These are phyloP conservation scores for Heliothis subflexa DNA, from an alignment of 1,140 invertebrate species.

Conservation along the genomic window DNA sequence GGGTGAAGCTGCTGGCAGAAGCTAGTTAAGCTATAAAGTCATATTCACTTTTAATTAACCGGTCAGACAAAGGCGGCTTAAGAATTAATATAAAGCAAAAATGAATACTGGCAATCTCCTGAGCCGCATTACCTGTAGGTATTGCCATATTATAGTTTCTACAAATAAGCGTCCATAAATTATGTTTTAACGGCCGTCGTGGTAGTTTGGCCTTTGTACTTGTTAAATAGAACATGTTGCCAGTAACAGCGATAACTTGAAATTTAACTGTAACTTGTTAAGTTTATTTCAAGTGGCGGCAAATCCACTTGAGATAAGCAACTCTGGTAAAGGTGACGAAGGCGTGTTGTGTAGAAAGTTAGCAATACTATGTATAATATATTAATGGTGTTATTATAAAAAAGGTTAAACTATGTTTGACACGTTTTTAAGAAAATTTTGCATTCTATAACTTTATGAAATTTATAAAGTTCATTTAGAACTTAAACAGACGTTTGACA, in stretches of 20 bases:
- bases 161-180: background rate
- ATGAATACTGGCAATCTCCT: background rate
- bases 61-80: background rate
- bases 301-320: conserved; percentile 26
- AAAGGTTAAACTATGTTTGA: too few species aligned
- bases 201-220: background rate
- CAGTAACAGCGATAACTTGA: background rate
- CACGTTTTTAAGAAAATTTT: too few species aligned
- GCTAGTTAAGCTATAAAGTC: too few species aligned
- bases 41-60: too few species aligned
- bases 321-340: background rate
- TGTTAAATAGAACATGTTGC: background rate
- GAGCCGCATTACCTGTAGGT: background rate
- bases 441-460: too few species aligned
- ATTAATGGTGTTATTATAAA: too few species aligned
- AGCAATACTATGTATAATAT: background rate
- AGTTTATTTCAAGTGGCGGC: conserved; percentile 3
- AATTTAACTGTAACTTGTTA: conserved; percentile 7
- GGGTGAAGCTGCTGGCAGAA: too few species aligned
- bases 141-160: conserved; percentile 1
- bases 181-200: background rate
- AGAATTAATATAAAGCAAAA: background rate
- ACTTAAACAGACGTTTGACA: too few species aligned
- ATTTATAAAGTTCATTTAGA: too few species aligned
- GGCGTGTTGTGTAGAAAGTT: background rate